phyloP scores from a whole-genome alignment of 1,140 invertebrate species.

The Drosophila insularis region DNA sequence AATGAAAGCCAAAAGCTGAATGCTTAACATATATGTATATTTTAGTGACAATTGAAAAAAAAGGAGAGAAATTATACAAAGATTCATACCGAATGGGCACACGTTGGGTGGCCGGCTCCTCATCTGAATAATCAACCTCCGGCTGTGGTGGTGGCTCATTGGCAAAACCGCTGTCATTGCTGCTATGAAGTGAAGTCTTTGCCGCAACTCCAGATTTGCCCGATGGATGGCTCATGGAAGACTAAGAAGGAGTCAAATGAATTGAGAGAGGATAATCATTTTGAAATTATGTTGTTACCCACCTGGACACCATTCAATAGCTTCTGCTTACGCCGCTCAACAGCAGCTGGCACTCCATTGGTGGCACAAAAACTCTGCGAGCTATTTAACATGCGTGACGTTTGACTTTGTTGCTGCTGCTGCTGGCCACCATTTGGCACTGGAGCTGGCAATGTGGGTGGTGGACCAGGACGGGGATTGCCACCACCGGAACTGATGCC shows the following conservation, averaged over 20 bases:
- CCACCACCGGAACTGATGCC: slow-evolving; percentile 46
- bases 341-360: slow-evolving; percentile 67
- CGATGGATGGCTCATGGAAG: slow-evolving; percentile 57
- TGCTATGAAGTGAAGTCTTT: slow-evolving; percentile 92
- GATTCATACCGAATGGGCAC: slow-evolving; percentile 87
- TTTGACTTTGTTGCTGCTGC: slow-evolving; percentile 77
- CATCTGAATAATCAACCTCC: slow-evolving; percentile 94
- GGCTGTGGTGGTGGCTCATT: slow-evolving; percentile 93
- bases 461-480: slow-evolving; percentile 84
- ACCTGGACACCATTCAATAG: slow-evolving; percentile 68
- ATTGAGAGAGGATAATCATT: too few relatives aligned
- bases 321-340: slow-evolving; percentile 78
- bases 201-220: slow-evolving; percentile 83
- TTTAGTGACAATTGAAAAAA: slow-evolving; percentile 32
- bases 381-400: slow-evolving; percentile 82
- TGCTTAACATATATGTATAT: background rate
- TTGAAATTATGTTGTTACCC: background rate
- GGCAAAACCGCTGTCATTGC: slow-evolving; percentile 95
- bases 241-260: slow-evolving; percentile 10
- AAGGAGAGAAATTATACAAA: slow-evolving; percentile 11
- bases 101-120: slow-evolving; percentile 87
- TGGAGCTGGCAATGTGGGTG: slow-evolving; percentile 86
- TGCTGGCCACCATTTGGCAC: slow-evolving; percentile 82
- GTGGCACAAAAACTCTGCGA: slow-evolving; percentile 84
- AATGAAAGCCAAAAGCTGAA: slow-evolving; percentile 10